phyloP scores from a whole-genome alignment of 2,888 invertebrate species.

The Eubasilissa splendida region DNA sequence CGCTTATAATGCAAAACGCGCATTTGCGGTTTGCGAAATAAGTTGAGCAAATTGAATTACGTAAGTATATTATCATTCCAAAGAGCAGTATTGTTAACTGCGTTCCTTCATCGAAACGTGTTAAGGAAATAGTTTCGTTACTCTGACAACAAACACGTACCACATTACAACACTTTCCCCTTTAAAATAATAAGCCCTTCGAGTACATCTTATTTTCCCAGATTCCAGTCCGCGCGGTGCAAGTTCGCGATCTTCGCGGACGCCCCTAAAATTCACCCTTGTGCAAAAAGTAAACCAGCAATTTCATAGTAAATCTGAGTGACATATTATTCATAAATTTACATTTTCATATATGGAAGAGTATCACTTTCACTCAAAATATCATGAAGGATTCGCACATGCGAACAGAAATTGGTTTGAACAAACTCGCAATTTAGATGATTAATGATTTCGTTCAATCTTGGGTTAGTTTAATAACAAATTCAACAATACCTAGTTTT shows the following conservation, averaged over 20 bases:
- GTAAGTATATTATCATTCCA: conserved; percentile 44
- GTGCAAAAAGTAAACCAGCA: neutral
- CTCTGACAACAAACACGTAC: conserved; percentile 35
- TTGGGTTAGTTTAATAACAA: too few species aligned
- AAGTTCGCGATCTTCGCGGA: neutral
- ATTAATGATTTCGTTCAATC: too few species aligned
- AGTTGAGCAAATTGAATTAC: conserved; percentile 56
- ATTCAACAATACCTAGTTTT: too few species aligned
- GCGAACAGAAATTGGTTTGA: conserved; percentile 7
- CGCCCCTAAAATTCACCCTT: neutral
- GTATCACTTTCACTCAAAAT: neutral
- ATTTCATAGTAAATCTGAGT: neutral
- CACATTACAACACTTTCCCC: conserved; percentile 52
- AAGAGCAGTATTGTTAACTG: conserved; percentile 41
- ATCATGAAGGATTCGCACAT: neutral
- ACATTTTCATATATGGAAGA: neutral
- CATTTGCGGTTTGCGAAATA: conserved; percentile 42
- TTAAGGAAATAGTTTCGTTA: conserved; percentile 54
- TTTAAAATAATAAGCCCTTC: conserved; percentile 55
- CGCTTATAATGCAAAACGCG: conserved; percentile 26
- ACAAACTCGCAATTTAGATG: neutral
- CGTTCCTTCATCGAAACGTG: conserved; percentile 40
- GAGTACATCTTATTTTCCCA: neutral
- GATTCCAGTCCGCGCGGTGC: neutral
- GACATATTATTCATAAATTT: neutral